Percentiles rank a stretch among this genome's conserved stretches.
Conservation (phyloP, 1,140 invertebrate species). For the Rhopalosiphum padi region DNA sequence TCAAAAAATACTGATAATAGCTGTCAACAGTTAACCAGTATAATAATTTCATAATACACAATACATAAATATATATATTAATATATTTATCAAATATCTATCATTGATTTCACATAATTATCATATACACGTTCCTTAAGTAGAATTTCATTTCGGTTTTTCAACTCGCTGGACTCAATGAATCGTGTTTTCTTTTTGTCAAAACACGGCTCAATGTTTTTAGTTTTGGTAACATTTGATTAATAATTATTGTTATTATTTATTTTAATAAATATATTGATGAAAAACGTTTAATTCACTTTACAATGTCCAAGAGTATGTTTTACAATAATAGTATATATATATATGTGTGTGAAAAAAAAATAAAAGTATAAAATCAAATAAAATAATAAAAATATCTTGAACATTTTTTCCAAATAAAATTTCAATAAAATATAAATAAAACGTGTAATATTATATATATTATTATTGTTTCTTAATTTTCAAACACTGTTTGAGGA, state of each 20-base stretch:
- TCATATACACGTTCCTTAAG: slow-evolving; percentile 24
- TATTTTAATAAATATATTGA: neutral
- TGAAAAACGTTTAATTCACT: neutral
- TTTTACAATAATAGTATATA: neutral
- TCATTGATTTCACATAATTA: slow-evolving; percentile 37
- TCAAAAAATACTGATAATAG: slow-evolving; percentile 56
- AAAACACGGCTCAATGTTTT: neutral
- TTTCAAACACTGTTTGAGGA: slow-evolving; percentile 55
- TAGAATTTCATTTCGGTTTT: slow-evolving; percentile 54
- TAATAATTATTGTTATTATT: neutral
- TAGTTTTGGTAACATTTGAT: slow-evolving; percentile 48
- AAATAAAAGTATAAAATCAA: slow-evolving; percentile 42
- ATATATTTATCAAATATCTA: neutral
- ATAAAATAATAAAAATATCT: slow-evolving; percentile 46
- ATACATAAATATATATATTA: slow-evolving; percentile 19
- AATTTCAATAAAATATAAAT: slow-evolving; percentile 55
- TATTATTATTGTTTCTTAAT: slow-evolving; percentile 33
- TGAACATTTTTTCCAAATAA: slow-evolving; percentile 43
- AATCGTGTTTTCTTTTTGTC: neutral
- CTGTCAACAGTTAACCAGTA: slow-evolving; percentile 54
- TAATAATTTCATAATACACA: slow-evolving; percentile 45
- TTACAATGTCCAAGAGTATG: neutral
- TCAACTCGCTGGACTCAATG: slow-evolving; percentile 33
- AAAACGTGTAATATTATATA: slow-evolving; percentile 38
- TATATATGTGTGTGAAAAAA: neutral